These are phyloP conservation scores for Mormyrus iriodes DNA, from an alignment of 2,113 vertebrate genomes.

Conservation along the genomic window DNA sequence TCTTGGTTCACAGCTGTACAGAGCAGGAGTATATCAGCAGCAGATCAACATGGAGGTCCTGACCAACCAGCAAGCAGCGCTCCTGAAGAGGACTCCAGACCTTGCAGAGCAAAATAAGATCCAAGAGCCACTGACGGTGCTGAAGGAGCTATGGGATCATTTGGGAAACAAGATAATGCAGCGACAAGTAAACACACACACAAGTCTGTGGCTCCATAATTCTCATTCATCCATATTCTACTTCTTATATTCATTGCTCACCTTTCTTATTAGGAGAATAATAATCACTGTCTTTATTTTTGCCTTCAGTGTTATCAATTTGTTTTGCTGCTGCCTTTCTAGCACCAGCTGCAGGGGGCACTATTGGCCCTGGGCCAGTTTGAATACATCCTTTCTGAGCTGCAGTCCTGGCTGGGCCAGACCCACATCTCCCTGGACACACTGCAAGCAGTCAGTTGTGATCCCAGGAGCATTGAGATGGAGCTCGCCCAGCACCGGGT, in stretches of 20 bases:
- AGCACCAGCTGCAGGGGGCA: constrained; percentile 92
- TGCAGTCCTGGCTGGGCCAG: constrained; percentile 93
- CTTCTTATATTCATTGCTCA: neutral
- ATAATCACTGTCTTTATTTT: neutral
- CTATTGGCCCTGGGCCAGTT: constrained; percentile 94
- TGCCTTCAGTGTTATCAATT: neutral
- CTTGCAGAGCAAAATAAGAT: constrained; percentile 92
- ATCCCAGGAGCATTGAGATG: constrained; percentile 94
- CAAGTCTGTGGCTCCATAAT: neutral
- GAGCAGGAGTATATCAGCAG: constrained; percentile 96
- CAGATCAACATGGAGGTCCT: constrained; percentile 99
- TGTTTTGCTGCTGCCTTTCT: constrained; percentile 27
- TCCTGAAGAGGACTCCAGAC: constrained; percentile 90
- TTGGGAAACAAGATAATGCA: constrained; percentile 88
- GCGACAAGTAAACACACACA: constrained; percentile 73
- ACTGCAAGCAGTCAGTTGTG: constrained; percentile 81
- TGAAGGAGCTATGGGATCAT: constrained; percentile 94
- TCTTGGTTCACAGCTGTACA: constrained; percentile 75
- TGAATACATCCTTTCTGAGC: constrained; percentile 88
- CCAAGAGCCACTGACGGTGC: constrained; percentile 83
- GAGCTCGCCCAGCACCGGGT: constrained; percentile 96
- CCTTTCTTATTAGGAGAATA: neutral
- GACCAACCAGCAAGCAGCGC: constrained; percentile 92
- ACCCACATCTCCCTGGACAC: constrained; percentile 84
- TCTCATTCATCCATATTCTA: neutral